Base-by-base conservation (phyloP, 2,113 vertebrate species). In the Scophthalmus maximus region DNA sequence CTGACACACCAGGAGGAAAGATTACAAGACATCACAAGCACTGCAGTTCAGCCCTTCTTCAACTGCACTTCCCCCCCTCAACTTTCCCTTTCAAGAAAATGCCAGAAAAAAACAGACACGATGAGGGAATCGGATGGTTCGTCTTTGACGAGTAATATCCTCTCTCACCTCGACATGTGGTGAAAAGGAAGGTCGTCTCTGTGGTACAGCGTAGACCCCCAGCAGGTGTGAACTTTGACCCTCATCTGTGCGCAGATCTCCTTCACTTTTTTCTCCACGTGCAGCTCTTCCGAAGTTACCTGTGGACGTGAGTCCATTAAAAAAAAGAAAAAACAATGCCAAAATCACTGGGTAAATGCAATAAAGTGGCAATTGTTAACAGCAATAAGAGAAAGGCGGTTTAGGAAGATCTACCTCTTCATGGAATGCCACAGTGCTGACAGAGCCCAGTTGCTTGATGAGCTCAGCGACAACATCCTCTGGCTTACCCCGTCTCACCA, bases 181-280 rank as follows among this genome's bases (percentile, higher is more conserved):
- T 61, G 70, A 71, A 95, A 95, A 0, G 95, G 95, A 32, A 95
- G 91, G 79, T 96, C 95, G 0, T 95, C 94, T 76, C 81, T 84
- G 64, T 96, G 95, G 62, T 94, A 94, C 12, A 95, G 88, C 0
- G 94, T 95, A 7, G 93, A 94, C 1, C 92, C 93, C 95, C 95
- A 95, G 76, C 94, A 94, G 0, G 84, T 93, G 76, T 94, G 93
- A 78, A 93, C 73, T 85, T 85, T 92, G 76, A 95, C 93, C 8
- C 94, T 90, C 0, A 92, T 88, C 83, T 88, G 87, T 7, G 72
- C 29, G 5, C 94, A 95, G 53, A 94, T 87, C 46, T 91, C 90
- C 63, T 77, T 92, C 56, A 95, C 76, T 15, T 25, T 84, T 53
- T 89, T 84, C 86, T 95, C 94, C n/a, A 95, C 93, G 22, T 85